These are phyloP conservation scores for Xiphophorus maculatus DNA, from an alignment of 2,113 vertebrate genomes.

Conservation along the genomic window DNA sequence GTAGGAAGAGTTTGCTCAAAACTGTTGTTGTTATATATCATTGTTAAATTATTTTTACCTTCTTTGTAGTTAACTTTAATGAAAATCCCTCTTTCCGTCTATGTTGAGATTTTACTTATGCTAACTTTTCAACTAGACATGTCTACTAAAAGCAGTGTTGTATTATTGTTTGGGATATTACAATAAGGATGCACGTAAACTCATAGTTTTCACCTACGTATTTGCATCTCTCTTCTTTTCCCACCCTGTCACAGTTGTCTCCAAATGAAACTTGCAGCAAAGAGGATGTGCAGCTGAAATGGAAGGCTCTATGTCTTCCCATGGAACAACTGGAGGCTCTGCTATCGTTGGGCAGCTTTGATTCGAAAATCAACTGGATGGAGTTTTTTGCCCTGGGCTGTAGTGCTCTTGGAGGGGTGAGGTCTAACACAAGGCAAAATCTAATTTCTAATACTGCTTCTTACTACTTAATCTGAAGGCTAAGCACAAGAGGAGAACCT, in stretches of 20 bases:
- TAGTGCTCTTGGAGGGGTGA: slow-evolving; percentile 84
- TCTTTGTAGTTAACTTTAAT: too few relatives aligned
- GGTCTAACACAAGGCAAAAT: slow-evolving; percentile 45
- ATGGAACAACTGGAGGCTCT: slow-evolving; percentile 79
- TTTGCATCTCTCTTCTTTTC: neutral
- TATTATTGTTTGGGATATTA: neutral
- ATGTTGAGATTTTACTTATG: neutral
- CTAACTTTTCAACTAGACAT: neutral
- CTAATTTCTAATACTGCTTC: slow-evolving; percentile 38
- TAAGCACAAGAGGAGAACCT: slow-evolving; percentile 24
- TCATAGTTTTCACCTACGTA: neutral
- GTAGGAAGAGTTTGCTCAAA: slow-evolving; percentile 68
- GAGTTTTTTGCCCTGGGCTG: slow-evolving; percentile 89
- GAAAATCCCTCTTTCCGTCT: neutral
- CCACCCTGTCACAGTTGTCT: slow-evolving; percentile 68
- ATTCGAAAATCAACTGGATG: slow-evolving; percentile 81
- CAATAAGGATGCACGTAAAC: neutral
- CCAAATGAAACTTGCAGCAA: slow-evolving; percentile 52
- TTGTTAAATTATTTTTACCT: too few relatives aligned
- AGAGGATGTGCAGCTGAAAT: slow-evolving; percentile 81
- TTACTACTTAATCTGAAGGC: slow-evolving; percentile 23
- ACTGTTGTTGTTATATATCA: neutral
- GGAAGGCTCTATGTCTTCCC: slow-evolving; percentile 85
- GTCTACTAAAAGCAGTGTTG: neutral
- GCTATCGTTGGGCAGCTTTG: slow-evolving; percentile 78